Conservation (phyloP, 2,113 vertebrate genomes). For the Coreoperca whiteheadi region DNA sequence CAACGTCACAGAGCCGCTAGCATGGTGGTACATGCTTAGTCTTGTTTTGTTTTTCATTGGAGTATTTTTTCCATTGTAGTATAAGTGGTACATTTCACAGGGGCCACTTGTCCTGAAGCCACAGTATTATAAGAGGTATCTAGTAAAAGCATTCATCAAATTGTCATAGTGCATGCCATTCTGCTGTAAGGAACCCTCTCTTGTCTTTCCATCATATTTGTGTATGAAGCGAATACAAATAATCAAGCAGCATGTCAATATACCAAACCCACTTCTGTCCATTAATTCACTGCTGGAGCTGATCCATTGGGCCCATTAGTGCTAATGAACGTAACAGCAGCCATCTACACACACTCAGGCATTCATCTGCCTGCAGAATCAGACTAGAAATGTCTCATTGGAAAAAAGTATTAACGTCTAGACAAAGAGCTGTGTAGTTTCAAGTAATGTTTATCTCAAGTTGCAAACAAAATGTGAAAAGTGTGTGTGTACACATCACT, state of each 20-base stretch:
- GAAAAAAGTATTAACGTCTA: conserved; percentile 3
- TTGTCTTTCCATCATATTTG: not conserved
- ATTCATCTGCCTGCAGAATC: conserved; percentile 5
- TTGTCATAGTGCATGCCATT: not conserved
- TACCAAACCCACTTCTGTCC: conserved; percentile 29
- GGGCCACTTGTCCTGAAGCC: not conserved
- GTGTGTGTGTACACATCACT: not conserved
- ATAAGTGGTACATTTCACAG: not conserved
- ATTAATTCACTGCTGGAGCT: conserved; percentile 44
- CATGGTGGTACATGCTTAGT: not conserved
- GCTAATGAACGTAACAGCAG: conserved; percentile 34
- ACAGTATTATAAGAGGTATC: not conserved
- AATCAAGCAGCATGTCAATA: conserved; percentile 20
- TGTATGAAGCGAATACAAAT: conserved; percentile 16
- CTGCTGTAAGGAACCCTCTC: not conserved
- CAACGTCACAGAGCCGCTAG: too few species aligned
- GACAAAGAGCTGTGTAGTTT: conserved; percentile 14
- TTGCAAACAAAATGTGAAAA: conserved; percentile 1
- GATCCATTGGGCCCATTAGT: conserved; percentile 51
- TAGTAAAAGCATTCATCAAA: conserved; percentile 6
- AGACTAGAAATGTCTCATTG: conserved; percentile 17
- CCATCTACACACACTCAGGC: conserved; percentile 20
- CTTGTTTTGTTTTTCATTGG: not conserved
- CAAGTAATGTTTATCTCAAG: conserved; percentile 2
- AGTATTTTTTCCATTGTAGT: not conserved